phyloP scores from a whole-genome alignment of 1,140 invertebrate genomes.

The Ceratina australensis region DNA sequence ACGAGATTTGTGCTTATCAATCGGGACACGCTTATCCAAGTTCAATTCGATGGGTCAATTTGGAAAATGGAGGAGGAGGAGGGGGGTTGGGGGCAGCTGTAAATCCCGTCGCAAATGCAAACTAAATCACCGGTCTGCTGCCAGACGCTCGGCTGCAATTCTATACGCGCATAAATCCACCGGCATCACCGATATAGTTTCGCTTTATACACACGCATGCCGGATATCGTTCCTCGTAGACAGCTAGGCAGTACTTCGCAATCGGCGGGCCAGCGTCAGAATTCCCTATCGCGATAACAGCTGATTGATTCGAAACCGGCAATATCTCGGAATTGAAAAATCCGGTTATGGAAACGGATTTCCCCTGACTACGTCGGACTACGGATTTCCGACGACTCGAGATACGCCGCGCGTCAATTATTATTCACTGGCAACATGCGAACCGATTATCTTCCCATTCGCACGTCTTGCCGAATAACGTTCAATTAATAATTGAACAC shows the following conservation, averaged over 20 bases:
- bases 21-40: background rate
- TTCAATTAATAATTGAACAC: no score
- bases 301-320: constrained; percentile 34
- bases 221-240: constrained; percentile 34
- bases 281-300: constrained; percentile 26
- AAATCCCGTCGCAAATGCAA: constrained; percentile 37
- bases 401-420: no score
- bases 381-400: no score
- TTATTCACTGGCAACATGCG: no score
- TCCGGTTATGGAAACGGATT: constrained; percentile 27
- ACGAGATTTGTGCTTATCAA: background rate
- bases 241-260: constrained; percentile 8
- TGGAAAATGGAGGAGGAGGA: constrained; percentile 19
- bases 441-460: no score
- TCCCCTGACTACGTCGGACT: background rate
- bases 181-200: constrained; percentile 29
- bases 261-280: constrained; percentile 10
- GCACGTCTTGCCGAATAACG: no score
- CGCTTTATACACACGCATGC: constrained; percentile 25
- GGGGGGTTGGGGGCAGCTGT: constrained; percentile 21
- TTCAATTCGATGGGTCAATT: constrained; percentile 35
- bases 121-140: constrained; percentile 37
- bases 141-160: constrained; percentile 44
- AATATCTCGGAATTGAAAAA: constrained; percentile 19
- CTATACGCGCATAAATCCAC: constrained; percentile 48